Percentiles rank a stretch among this genome's conserved stretches.
These are phyloP conservation scores for Luehdorfia chinensis DNA, from an alignment of 1,140 invertebrate species.

Conservation along the genomic window DNA sequence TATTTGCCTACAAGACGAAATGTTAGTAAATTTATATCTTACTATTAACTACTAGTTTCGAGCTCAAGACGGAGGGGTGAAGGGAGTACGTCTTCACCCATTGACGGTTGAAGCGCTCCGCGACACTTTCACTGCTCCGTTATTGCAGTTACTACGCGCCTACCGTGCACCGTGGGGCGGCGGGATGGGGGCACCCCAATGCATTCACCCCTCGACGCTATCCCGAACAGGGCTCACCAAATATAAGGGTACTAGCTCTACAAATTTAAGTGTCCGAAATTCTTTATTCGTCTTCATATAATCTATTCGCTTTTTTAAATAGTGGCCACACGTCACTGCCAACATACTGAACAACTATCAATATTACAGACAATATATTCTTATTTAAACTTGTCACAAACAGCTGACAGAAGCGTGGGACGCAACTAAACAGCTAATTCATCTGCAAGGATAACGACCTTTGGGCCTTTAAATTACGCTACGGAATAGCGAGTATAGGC, in stretches of 20 bases:
- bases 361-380: slow-evolving; percentile 8
- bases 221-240: slow-evolving; percentile 47
- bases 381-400: background rate
- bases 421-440: background rate
- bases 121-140: slow-evolving; percentile 75
- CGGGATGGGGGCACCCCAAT: slow-evolving; percentile 52
- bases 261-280: slow-evolving; percentile 48
- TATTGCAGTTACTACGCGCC: slow-evolving; percentile 75
- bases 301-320: slow-evolving; percentile 12
- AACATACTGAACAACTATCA: too few species aligned
- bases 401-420: background rate
- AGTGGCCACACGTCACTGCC: background rate
- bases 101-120: slow-evolving; percentile 72
- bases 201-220: slow-evolving; percentile 59
- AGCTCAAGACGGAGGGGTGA: slow-evolving; percentile 62
- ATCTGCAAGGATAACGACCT: slow-evolving; percentile 11
- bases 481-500: background rate
- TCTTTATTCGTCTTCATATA: slow-evolving; percentile 31
- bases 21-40: slow-evolving; percentile 42
- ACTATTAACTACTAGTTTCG: slow-evolving; percentile 69
- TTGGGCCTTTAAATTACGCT: slow-evolving; percentile 1
- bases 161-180: slow-evolving; percentile 41
- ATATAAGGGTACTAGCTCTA: slow-evolving; percentile 54
- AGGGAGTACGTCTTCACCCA: slow-evolving; percentile 71
- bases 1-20: slow-evolving; percentile 15